Conservation (phyloP, 2,888 invertebrate species). For the Ormyrus rosae region DNA sequence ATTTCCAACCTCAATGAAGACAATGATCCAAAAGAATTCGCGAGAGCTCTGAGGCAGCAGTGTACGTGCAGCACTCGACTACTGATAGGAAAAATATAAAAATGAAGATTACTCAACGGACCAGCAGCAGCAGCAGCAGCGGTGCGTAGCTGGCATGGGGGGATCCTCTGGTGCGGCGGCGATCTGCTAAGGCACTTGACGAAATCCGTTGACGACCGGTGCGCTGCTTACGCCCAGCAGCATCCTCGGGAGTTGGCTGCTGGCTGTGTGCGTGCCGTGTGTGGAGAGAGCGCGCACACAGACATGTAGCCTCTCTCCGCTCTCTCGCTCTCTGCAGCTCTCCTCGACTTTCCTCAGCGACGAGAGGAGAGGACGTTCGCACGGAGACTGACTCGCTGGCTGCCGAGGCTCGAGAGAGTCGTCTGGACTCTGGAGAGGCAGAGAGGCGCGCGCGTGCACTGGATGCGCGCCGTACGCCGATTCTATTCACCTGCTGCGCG, state of each 20-base stretch:
- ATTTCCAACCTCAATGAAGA: too few species aligned
- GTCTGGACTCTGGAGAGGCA: background rate
- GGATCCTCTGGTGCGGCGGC: too few species aligned
- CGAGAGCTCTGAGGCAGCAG: too few species aligned
- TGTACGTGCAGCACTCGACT: too few species aligned
- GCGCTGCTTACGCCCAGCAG: constrained; percentile 46
- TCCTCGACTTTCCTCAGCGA: constrained; percentile 5
- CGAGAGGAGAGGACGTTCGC: constrained; percentile 8
- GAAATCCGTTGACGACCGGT: constrained; percentile 41
- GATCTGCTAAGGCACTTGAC: constrained; percentile 43
- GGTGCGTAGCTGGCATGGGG: too few species aligned
- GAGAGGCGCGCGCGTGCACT: constrained; percentile 43
- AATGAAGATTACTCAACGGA: too few species aligned
- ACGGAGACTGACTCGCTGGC: background rate
- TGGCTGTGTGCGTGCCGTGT: background rate
- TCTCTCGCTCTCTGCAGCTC: background rate
- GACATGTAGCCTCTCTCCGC: background rate
- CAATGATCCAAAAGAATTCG: too few species aligned
- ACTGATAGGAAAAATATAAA: too few species aligned
- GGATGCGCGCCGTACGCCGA: too few species aligned
- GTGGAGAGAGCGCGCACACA: background rate
- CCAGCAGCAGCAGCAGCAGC: too few species aligned
- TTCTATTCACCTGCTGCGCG: constrained; percentile 71
- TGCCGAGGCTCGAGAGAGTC: constrained; percentile 1
- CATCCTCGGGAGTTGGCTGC: constrained; percentile 45